Conservation (phyloP, 64 coral and sea anemone species). For the Astreopora myriophthalma region DNA sequence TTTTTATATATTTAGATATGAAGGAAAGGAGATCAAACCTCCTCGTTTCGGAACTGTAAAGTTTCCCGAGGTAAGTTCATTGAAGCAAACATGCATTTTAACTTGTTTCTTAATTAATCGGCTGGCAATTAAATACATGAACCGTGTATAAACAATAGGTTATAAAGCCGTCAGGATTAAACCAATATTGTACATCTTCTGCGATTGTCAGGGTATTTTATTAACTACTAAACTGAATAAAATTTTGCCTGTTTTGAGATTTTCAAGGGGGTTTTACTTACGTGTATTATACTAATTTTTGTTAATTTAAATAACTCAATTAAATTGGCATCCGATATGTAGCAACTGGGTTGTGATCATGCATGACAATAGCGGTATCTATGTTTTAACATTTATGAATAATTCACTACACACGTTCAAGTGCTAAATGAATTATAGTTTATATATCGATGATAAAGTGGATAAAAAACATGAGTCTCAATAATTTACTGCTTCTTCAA, state of each 20-base stretch:
- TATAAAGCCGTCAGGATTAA: neutral
- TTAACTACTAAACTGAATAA: neutral
- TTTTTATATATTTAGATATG: conserved; percentile 5
- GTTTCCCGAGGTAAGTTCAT: neutral
- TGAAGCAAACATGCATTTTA: neutral
- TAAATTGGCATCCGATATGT: neutral
- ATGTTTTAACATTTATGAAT: neutral
- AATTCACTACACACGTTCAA: neutral
- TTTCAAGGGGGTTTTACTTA: too few relatives aligned
- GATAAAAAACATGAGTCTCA: neutral
- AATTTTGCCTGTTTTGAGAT: neutral
- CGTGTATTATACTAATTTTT: too few relatives aligned
- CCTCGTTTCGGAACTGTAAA: neutral
- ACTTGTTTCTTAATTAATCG: neutral
- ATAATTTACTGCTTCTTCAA: too few relatives aligned
- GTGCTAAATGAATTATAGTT: neutral
- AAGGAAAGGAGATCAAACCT: neutral
- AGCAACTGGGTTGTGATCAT: neutral
- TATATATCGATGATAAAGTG: too few relatives aligned
- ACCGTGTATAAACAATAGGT: neutral
- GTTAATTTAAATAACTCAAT: too few relatives aligned
- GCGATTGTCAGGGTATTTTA: neutral
- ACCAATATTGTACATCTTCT: neutral
- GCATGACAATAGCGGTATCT: neutral
- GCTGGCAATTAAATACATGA: neutral